Percentiles rank a stretch among this genome's conserved stretches.
Evolutionary conservation across 2,888 invertebrate genomes (phyloP).

Genomic region (Ypsolopha scabrella): DNA sequence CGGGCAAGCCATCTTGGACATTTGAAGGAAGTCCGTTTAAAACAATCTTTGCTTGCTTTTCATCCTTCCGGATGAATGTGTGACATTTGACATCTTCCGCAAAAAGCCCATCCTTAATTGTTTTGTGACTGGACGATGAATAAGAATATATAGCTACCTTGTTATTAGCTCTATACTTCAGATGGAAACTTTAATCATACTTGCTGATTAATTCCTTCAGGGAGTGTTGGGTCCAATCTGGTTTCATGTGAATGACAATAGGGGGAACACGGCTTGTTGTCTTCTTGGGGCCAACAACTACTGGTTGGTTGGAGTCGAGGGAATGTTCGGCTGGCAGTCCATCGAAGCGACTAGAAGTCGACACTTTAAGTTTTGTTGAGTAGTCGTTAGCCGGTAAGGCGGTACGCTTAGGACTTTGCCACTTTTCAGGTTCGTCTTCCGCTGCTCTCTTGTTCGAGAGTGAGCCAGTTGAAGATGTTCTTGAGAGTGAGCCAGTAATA

Average conservation of each 20-base stretch:
- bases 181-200: constrained; percentile 3
- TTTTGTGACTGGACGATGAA: constrained; percentile 4
- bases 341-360: no score
- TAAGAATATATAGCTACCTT: constrained; percentile 5
- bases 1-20: background rate
- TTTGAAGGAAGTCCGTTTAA: constrained; percentile 3
- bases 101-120: constrained; percentile 2
- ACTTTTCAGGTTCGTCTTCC: no score
- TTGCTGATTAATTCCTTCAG: background rate
- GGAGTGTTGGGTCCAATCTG: constrained; percentile 5
- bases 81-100: background rate
- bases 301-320: no score
- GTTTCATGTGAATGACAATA: background rate
- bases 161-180: constrained; percentile 3
- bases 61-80: constrained; percentile 5
- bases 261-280: constrained; percentile 6
- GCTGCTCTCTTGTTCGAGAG: no score
- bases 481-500: no score
- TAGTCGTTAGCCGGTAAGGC: no score
- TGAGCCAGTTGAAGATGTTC: no score
- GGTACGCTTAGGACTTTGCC: no score
- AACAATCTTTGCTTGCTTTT: constrained; percentile 5
- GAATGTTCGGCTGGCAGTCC: no score
- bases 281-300: no score
- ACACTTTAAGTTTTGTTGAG: no score